Base-by-base conservation (phyloP, 1,140 invertebrate genomes). In the Drosophila cardini region DNA sequence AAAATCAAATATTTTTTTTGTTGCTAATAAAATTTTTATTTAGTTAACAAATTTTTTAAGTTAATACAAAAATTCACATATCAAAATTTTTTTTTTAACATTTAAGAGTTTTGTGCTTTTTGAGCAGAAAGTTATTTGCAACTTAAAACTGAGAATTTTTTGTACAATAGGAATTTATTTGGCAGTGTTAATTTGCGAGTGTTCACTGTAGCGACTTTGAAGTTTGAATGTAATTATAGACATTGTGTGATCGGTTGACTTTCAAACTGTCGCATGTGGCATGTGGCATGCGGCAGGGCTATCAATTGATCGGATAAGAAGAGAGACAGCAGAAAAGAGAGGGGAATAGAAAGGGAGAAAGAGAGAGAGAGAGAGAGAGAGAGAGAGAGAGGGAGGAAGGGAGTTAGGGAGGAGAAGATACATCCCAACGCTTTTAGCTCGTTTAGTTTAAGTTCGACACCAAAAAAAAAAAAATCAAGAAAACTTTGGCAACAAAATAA, bases 261-360 rank as follows among this genome's bases (percentile, higher is more conserved):
- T 36, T 13, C 61, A 32, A 53, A 36, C 53, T 58, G 43, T 38
- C 53, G 55, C 64, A 63, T 48, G 43, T 34, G 43, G 58, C 58
- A 63, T 62, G 58, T 46, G 57, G 57, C 42, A 60, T 60, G 57
- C 11, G 40, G 64, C 64, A 70, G 62, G 48, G 42, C 60, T 72
- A 72, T 72, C 61, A 48, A 72, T 65, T 46, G 69, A 72, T 65
- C 52, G 11, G 36, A 40, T 2, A 40, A 11, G 11, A 11, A 40
- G 36, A 38, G 34, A 36, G 34, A 36, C 7, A 36, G 34, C 9
- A 3, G 9, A 1, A 50, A 1, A 26, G n/a, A 13, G 46, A 2
- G 46, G 13, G 3, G 30, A 3, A 6, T 4, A 40, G 36, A n/a
- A 11, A 10, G 11, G n/a, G 2, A 10, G 2, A 40, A 11, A 40